Evolutionary conservation across 2,888 invertebrate genomes (phyloP).

Genomic region (Argyra leucocephala): DNA sequence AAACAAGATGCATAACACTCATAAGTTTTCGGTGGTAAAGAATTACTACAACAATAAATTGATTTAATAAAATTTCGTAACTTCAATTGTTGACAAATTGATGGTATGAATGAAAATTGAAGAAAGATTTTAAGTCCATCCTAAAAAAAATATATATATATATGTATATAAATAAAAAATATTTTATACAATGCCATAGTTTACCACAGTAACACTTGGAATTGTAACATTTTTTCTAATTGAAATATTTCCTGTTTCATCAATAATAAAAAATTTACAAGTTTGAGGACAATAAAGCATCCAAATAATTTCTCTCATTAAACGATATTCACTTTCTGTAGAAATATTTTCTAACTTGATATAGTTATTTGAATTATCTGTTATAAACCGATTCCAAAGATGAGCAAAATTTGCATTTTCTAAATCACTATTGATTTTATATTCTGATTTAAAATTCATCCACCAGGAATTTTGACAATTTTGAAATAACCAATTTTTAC

Average conservation of each 20-base stretch:
- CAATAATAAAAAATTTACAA: slow-evolving; percentile 34
- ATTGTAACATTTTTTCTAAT: slow-evolving; percentile 34
- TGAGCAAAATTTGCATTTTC: slow-evolving; percentile 41
- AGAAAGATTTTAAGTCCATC: slow-evolving; percentile 29
- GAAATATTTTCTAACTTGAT: slow-evolving; percentile 27
- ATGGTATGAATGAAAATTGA: slow-evolving; percentile 30
- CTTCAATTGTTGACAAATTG: slow-evolving; percentile 33
- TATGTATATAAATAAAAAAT: background rate
- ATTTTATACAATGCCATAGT: slow-evolving; percentile 11
- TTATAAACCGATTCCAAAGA: slow-evolving; percentile 36
- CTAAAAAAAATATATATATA: slow-evolving; percentile 26
- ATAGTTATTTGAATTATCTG: slow-evolving; percentile 26
- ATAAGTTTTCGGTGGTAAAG: slow-evolving; percentile 41
- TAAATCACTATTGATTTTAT: slow-evolving; percentile 33
- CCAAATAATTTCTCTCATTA: slow-evolving; percentile 40
- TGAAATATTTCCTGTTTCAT: slow-evolving; percentile 23
- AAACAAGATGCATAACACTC: slow-evolving; percentile 45
- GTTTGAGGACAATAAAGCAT: slow-evolving; percentile 37
- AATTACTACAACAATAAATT: slow-evolving; percentile 29
- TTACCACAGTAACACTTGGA: slow-evolving; percentile 35
- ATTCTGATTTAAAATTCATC: slow-evolving; percentile 32
- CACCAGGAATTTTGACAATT: slow-evolving; percentile 45
- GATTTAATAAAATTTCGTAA: slow-evolving; percentile 39
- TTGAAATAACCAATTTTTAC: slow-evolving; percentile 34
- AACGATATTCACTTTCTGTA: slow-evolving; percentile 34